Evolutionary conservation across 2,888 invertebrate genomes (phyloP).

Genomic region (Tipula vernalis): DNA sequence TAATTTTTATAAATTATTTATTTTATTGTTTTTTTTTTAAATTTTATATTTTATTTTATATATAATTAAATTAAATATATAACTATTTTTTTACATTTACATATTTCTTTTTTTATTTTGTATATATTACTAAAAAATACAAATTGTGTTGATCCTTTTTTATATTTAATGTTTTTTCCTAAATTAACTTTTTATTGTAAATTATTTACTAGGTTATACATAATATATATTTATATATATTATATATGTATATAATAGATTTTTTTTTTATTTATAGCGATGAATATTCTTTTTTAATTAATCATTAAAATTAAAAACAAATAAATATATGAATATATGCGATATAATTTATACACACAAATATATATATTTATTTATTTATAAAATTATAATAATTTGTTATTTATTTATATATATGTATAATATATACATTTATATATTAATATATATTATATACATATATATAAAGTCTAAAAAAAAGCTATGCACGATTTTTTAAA

Average conservation of each 20-base stretch:
- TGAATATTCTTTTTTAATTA: neutral
- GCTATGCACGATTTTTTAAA: neutral
- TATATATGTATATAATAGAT: neutral
- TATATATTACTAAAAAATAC: conserved; percentile 10
- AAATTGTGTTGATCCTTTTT: conserved; percentile 9
- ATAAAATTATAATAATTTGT: neutral
- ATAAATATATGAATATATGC: neutral
- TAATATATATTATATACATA: neutral
- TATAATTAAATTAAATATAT: conserved; percentile 9
- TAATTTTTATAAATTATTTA: neutral
- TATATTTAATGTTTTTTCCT: neutral
- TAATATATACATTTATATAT: neutral
- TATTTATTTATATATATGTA: neutral
- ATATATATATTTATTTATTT: neutral
- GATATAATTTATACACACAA: neutral
- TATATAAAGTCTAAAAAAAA: neutral
- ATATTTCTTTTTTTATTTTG: neutral
- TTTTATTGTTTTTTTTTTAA: neutral
- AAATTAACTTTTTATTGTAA: neutral
- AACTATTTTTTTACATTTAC: conserved; percentile 7
- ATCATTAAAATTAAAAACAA: neutral
- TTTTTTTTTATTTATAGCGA: neutral
- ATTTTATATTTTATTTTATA: neutral
- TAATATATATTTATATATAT: neutral
- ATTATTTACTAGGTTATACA: neutral